Percentiles rank a stretch among this genome's conserved stretches.
Evolutionary conservation across 2,888 invertebrate genomes (phyloP).

Genomic region (Pyrocoelia pectoralis): DNA sequence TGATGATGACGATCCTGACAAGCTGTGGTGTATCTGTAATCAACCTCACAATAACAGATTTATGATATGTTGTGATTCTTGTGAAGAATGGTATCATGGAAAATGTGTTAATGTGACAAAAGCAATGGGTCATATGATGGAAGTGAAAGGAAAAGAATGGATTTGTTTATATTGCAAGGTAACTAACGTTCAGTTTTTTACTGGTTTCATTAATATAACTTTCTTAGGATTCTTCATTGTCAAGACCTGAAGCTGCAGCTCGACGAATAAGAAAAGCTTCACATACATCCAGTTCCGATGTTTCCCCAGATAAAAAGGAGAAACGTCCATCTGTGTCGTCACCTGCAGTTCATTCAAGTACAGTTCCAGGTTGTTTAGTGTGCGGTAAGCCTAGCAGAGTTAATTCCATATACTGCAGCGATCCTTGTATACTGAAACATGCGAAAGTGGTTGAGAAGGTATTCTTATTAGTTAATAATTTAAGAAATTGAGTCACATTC

Average conservation of each 20-base stretch:
- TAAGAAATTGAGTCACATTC: background rate
- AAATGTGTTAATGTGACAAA: conserved; percentile 94
- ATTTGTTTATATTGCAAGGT: conserved; percentile 86
- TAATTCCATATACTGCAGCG: conserved; percentile 90
- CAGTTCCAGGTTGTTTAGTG: conserved; percentile 69
- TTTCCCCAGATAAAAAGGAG: conserved; percentile 12
- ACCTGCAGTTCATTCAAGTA: conserved; percentile 18
- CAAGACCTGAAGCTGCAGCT: conserved; percentile 56
- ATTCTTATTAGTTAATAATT: conserved; percentile 19
- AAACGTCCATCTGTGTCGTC: conserved; percentile 12
- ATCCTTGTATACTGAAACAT: conserved; percentile 85
- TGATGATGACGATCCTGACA: conserved; percentile 94
- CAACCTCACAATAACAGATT: conserved; percentile 95
- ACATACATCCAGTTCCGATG: conserved; percentile 42
- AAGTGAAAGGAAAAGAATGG: conserved; percentile 88
- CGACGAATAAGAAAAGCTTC: conserved; percentile 57
- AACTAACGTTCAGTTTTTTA: conserved; percentile 32
- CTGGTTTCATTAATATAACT: background rate
- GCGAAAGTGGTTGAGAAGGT: conserved; percentile 73
- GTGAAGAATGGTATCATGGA: conserved; percentile 98
- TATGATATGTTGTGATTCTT: conserved; percentile 97
- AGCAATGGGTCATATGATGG: conserved; percentile 92
- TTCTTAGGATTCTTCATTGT: conserved; percentile 51
- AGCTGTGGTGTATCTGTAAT: conserved; percentile 94
- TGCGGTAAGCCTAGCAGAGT: conserved; percentile 78